Evolutionary conservation across 2,888 invertebrate genomes (phyloP), one percentile per base, ranked within the genome.

Genomic region (Microctonus aethiopoides): DNA sequence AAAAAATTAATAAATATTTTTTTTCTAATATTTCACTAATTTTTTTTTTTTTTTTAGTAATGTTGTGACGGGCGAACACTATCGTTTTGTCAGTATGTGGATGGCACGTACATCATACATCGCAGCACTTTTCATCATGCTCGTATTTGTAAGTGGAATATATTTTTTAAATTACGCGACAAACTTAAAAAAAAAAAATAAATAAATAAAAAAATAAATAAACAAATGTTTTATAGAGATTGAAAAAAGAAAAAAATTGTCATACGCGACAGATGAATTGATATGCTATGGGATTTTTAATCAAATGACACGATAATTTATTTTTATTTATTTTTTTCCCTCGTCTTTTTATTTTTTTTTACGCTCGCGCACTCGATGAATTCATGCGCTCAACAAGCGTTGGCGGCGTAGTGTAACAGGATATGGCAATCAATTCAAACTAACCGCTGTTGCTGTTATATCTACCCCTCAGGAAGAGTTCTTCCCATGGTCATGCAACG

Each of bases 21-120:
- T 9, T 60, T 36, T 20, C 13, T 67, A n/a, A n/a, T 46, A 13
- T 62, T n/a, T 36, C 34, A 13, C 36, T 24, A n/a, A 46, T 57
- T 60, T 11, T 70, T 1, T 56, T 59, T 56, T 59, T 62, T 62
- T 73, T 63, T 60, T 5, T 86, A 95, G 98, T 80, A 99, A 99
- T 87, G 97, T 99, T 59, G 95, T 98, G 68, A 98, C 98, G 13
- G 98, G 99, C 13, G 99, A 99, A 84, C 98, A 99, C 86, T 99
- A 97, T 87, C 93, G 98, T 72, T 99, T 99, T 87, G 98, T 99
- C 62, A 96, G 95, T 78, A 95, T 97, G 93, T 94, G 97, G 94
- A 97, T 97, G 88, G 95, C 97, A 0, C 92, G 97, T 81, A 95
- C 94, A 74, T 96, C 97, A 0, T 99, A 99, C 87, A 90, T 99